phyloP scores from a whole-genome alignment of 64 coral and sea anemone genomes.

The Montipora foliosa region DNA sequence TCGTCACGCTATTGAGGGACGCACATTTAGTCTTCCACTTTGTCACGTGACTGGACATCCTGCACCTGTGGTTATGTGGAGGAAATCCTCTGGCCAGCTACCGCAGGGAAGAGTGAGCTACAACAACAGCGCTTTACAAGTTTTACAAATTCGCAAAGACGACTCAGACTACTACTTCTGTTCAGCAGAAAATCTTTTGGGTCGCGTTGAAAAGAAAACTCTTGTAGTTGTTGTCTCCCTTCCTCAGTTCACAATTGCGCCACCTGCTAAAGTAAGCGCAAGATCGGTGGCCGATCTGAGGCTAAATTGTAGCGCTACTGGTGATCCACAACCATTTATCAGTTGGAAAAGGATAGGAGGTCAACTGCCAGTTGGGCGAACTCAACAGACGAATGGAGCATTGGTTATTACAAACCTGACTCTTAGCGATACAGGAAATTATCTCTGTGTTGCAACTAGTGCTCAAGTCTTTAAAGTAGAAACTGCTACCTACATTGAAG shows the following conservation, averaged over 20 bases:
- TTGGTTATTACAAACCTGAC: conserved; percentile 13
- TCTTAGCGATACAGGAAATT: conserved; percentile 26
- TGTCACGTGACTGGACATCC: conserved; percentile 70
- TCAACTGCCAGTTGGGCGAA: neutral
- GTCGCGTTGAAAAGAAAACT: neutral
- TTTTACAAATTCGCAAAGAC: neutral
- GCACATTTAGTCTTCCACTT: conserved; percentile 16
- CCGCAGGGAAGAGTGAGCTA: neutral
- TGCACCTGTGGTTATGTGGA: conserved; percentile 57
- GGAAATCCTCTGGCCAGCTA: conserved; percentile 25
- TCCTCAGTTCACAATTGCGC: conserved; percentile 14
- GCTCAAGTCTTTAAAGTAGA: neutral
- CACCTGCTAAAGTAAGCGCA: neutral
- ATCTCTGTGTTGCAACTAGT: conserved; percentile 23
- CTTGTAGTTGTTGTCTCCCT: neutral
- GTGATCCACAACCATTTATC: no score
- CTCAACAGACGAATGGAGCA: neutral
- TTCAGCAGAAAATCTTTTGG: conserved; percentile 32
- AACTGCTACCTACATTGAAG: neutral
- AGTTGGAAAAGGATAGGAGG: no score
- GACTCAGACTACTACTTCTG: conserved; percentile 58
- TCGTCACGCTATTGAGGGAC: neutral
- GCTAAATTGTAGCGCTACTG: no score
- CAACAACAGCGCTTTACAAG: neutral
- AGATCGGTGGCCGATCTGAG: neutral